phyloP scores from a whole-genome alignment of 2,888 invertebrate species.

The Mesochorus sp. region DNA sequence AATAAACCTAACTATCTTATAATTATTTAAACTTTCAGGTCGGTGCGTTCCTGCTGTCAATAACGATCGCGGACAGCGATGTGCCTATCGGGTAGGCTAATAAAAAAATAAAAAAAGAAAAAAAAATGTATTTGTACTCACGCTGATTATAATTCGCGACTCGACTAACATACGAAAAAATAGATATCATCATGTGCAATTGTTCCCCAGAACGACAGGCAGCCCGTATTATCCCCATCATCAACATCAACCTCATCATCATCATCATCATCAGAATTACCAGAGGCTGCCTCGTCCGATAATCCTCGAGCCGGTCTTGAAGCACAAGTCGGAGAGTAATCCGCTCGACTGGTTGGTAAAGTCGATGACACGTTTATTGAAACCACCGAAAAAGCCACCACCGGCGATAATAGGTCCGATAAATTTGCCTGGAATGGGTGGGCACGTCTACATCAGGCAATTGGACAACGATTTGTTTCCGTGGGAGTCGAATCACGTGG shows the following conservation, averaged over 20 bases:
- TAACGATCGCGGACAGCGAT: slow-evolving; percentile 62
- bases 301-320: slow-evolving; percentile 67
- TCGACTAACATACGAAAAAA: neutral
- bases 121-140: neutral
- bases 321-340: slow-evolving; percentile 58
- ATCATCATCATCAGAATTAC: slow-evolving; percentile 29
- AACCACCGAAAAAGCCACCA: slow-evolving; percentile 53
- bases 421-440: slow-evolving; percentile 68
- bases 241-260: slow-evolving; percentile 8
- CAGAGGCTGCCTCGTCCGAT: slow-evolving; percentile 63
- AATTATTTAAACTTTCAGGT: slow-evolving; percentile 62
- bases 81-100: slow-evolving; percentile 58
- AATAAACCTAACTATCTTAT: neutral
- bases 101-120: slow-evolving; percentile 13
- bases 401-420: slow-evolving; percentile 71
- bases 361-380: slow-evolving; percentile 51
- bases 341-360: slow-evolving; percentile 68
- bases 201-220: slow-evolving; percentile 23
- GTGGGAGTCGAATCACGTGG: slow-evolving; percentile 64
- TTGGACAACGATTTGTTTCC: slow-evolving; percentile 62
- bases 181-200: slow-evolving; percentile 1
- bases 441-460: slow-evolving; percentile 71
- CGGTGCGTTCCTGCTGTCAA: slow-evolving; percentile 65
- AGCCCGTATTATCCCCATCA: too few species aligned
- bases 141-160: neutral